Evolutionary conservation across 2,888 invertebrate genomes (phyloP).

Genomic region (Coelopa pilipes): DNA sequence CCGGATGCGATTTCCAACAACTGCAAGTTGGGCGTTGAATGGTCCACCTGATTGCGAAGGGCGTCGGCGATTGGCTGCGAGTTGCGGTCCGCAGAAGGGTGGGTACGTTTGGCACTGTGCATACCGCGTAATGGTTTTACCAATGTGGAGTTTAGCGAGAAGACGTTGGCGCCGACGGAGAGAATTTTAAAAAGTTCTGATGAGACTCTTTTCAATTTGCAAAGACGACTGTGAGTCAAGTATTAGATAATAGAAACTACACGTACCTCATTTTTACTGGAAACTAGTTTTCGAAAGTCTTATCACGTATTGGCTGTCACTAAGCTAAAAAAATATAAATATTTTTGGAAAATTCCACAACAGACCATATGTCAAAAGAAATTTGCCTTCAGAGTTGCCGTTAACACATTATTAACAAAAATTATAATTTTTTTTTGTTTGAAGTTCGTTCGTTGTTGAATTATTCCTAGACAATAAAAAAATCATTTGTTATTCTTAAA

Average conservation of each 20-base stretch:
- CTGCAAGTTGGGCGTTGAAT: slow-evolving; percentile 55
- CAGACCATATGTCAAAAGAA: too few species aligned
- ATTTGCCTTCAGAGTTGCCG: too few species aligned
- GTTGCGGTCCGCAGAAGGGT: slow-evolving; percentile 53
- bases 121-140: background rate
- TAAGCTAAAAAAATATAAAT: background rate
- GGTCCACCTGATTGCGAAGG: slow-evolving; percentile 48
- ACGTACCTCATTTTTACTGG: background rate
- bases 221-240: background rate
- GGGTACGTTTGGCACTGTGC: slow-evolving; percentile 44
- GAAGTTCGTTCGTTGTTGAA: too few species aligned
- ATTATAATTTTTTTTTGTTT: too few species aligned
- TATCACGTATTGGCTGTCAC: background rate
- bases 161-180: background rate
- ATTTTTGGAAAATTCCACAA: background rate
- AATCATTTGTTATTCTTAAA: too few species aligned
- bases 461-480: too few species aligned
- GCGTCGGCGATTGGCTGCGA: slow-evolving; percentile 53
- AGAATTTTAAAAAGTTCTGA: slow-evolving; percentile 26
- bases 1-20: slow-evolving; percentile 84
- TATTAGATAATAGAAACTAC: too few species aligned
- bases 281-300: background rate
- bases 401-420: too few species aligned
- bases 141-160: background rate
- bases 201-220: slow-evolving; percentile 21